Base-by-base conservation (phyloP, 92 coral and sea anemone species). In the Bergia sp. region DNA sequence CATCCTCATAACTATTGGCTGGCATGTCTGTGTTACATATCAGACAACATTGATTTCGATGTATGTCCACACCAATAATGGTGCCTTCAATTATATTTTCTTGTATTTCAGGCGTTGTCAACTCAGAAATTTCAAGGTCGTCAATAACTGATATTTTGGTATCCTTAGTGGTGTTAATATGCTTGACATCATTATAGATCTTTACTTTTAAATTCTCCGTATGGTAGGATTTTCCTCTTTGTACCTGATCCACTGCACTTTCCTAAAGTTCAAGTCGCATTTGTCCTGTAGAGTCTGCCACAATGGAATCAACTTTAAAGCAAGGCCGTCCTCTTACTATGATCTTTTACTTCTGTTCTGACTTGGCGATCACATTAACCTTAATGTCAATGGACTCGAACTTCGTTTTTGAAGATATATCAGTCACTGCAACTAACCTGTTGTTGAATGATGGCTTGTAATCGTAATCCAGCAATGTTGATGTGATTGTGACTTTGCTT, bases 231-330 rank as follows among this genome's bases (percentile, higher is more conserved):
- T 76, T 76, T 66, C 89, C 85, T 76, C 89, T 55, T 78, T 74
- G 85, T n/a, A 90, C 85, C 76, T 90, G 69, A 78, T 90, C 85
- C 8, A 84, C 57, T 0, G 85, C 82, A 43, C 42, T 37, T 77
- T 86, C 89, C 92, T 85, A 90, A 23, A 90, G 86, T 85, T 58
- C 89, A 38, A 78, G 43, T 85, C 82, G 85, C 47, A 90, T 78
- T 61, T 89, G 55, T 57, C 88, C 82, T 29, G 92, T 78, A 73
- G 53, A 89, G 79, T 90, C 89, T n/a, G 92, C 72, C 73, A 77
- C 64, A 36, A 90, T 75, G 77, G 67, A 45, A 85, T 90, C 86
- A n/a, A 76, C 85, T 85, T 85, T 85, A 81, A 86, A 86, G 49
- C 89, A 86, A 38, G 89, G 18, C 15, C 16, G 71, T 36, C 84